Base-by-base conservation (phyloP, 1,140 invertebrate species). In the Lepidurus couesii region DNA sequence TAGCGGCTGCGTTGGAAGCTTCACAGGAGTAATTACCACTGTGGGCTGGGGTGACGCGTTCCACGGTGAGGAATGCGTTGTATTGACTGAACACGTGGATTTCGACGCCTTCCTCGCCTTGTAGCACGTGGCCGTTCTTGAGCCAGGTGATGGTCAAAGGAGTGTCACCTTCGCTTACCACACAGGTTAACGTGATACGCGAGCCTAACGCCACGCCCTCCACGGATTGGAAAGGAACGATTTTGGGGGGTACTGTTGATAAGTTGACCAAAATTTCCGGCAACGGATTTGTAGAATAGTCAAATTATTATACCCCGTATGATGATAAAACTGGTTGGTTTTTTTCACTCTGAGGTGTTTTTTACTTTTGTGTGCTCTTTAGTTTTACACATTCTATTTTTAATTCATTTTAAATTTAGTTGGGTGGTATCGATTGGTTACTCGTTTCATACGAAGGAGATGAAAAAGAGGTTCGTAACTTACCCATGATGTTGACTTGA, bases 21-120 rank as follows among this genome's bases (percentile, higher is more conserved):
- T 94, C 89, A 84, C 94, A 96, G 9, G 94, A 95, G 85, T 96
- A 96, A 86, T 95, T 95, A 7, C 93, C 93, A 8, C 92, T 92
- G 83, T 94, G 92, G 83, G 91, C 90, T 0, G 92, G 90, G 13
- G 90, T 88, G n/a, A 93, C 92, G 80, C 90, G 53, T 83, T 92
- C 89, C 82, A 94, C 92, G 82, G 91, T 90, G 83, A 94, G 88
- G 83, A 92, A 91, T 86, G 90, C 91, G 88, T 90, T 92, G 86
- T 89, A 92, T 84, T 90, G 90, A 84, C 92, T 91, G 81, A 92
- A 87, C 80, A 88, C 87, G 42, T 65, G 82, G 53, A 65, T 65
- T 65, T 65, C 53, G 53, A 65, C 53, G 53, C 53, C 53, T 65
- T 65, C 53, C 3, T 65, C 9, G 53, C 53, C 53, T 65, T 65